Percentiles rank a stretch among this genome's conserved stretches.
Evolutionary conservation across 2,113 vertebrate species (phyloP).

Genomic region (Panthera leo): DNA sequence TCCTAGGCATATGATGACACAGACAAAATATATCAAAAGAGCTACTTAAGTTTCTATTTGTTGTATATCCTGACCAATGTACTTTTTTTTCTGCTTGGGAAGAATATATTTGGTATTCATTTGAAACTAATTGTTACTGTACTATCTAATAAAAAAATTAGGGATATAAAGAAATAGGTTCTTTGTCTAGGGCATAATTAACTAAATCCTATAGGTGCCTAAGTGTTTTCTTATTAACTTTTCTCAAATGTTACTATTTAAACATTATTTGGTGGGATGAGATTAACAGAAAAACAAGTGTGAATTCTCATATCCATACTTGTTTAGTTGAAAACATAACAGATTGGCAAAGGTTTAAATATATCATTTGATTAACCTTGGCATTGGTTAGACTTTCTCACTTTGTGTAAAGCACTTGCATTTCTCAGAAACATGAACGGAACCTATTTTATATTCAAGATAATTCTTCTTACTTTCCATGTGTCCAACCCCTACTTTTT

Average conservation of each 20-base stretch:
- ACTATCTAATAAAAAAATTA: slow-evolving; percentile 35
- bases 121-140: slow-evolving; percentile 37
- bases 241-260: slow-evolving; percentile 46
- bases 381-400: not conserved
- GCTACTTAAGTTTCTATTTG: not conserved
- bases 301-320: not conserved
- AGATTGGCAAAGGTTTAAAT: not conserved
- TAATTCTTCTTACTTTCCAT: not conserved
- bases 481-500: not conserved
- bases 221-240: slow-evolving; percentile 11
- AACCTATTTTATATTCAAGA: not conserved
- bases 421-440: not conserved
- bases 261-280: slow-evolving; percentile 22
- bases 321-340: slow-evolving; percentile 13
- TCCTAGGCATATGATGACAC: not conserved
- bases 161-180: not conserved
- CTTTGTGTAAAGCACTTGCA: not conserved
- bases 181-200: not conserved
- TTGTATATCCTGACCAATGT: fast-evolving
- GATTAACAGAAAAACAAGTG: not conserved
- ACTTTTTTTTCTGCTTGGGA: not conserved
- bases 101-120: not conserved
- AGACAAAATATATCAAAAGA: fast-evolving
- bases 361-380: not conserved
- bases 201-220: slow-evolving; percentile 21